Evolutionary conservation across 2,113 vertebrate species (phyloP).

Genomic region (Neolamprologus falcicula): DNA sequence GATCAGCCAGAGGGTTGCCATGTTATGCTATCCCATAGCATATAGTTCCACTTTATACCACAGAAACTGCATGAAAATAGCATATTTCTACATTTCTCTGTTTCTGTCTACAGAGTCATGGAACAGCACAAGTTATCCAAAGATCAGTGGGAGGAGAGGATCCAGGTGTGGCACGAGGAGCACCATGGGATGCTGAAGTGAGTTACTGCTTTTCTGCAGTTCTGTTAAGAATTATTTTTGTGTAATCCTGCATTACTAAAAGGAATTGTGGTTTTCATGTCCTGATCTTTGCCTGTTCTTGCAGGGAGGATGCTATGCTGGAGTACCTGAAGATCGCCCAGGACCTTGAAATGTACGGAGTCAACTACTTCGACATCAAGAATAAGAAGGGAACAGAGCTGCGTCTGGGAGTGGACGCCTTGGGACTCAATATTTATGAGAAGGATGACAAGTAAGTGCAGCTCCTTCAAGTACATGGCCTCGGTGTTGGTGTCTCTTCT

Average conservation of each 20-base stretch:
- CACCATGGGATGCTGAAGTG: slow-evolving; percentile 91
- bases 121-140: slow-evolving; percentile 92
- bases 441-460: slow-evolving; percentile 88
- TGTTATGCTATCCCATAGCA: background rate
- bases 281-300: background rate
- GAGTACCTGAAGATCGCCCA: slow-evolving; percentile 97
- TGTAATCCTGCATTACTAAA: background rate
- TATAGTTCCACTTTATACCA: background rate
- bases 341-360: slow-evolving; percentile 97
- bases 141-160: slow-evolving; percentile 97
- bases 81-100: background rate
- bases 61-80: background rate
- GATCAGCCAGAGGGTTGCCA: background rate
- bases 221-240: background rate
- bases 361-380: slow-evolving; percentile 98
- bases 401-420: slow-evolving; percentile 90
- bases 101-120: slow-evolving; percentile 75
- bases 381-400: slow-evolving; percentile 97
- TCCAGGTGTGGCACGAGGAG: slow-evolving; percentile 95
- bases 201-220: slow-evolving; percentile 31
- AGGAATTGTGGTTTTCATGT: background rate
- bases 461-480: background rate
- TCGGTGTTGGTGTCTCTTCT: background rate
- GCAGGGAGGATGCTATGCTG: slow-evolving; percentile 88
- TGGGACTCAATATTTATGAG: slow-evolving; percentile 96